Conservation (phyloP, 1,140 invertebrate genomes). For the Cephus cinctus region DNA sequence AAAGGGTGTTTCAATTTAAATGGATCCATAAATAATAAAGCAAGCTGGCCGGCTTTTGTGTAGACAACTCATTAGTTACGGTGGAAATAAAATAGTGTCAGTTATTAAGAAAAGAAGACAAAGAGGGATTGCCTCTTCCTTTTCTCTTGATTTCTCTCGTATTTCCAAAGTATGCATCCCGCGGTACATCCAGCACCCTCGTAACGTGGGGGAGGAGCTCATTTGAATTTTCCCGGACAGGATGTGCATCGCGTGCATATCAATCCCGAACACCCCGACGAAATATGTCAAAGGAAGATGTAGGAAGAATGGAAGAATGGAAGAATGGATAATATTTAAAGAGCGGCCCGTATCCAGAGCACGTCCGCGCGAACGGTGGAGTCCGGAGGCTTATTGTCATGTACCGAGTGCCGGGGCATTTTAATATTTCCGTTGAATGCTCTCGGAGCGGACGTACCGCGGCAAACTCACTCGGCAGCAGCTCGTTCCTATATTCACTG, state of each 20-base stretch:
- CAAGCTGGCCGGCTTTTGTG: too few species aligned
- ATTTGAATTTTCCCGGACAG: conserved; percentile 46
- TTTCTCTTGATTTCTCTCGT: too few species aligned
- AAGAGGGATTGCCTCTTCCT: too few species aligned
- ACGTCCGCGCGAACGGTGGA: conserved; percentile 34
- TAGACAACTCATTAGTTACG: too few species aligned
- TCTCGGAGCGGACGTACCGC: not conserved
- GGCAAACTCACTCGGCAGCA: too few species aligned
- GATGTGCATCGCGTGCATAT: conserved; percentile 48
- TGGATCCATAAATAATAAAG: too few species aligned
- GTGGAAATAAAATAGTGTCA: too few species aligned
- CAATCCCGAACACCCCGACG: conserved; percentile 44
- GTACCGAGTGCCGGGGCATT: conserved; percentile 35
- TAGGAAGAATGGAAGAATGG: not conserved
- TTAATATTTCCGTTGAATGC: conserved; percentile 41
- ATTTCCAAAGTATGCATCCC: too few species aligned
- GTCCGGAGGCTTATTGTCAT: conserved; percentile 40
- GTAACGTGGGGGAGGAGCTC: conserved; percentile 20
- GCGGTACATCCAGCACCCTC: too few species aligned
- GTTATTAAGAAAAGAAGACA: too few species aligned
- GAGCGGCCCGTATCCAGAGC: conserved; percentile 40
- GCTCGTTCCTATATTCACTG: too few species aligned
- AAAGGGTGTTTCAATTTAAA: too few species aligned
- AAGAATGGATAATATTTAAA: conserved; percentile 22
- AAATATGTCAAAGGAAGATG: conserved; percentile 26